Percentiles rank a stretch among this genome's conserved stretches.
phyloP scores from a whole-genome alignment of 2,113 vertebrate genomes.

The Istiophorus platypterus region DNA sequence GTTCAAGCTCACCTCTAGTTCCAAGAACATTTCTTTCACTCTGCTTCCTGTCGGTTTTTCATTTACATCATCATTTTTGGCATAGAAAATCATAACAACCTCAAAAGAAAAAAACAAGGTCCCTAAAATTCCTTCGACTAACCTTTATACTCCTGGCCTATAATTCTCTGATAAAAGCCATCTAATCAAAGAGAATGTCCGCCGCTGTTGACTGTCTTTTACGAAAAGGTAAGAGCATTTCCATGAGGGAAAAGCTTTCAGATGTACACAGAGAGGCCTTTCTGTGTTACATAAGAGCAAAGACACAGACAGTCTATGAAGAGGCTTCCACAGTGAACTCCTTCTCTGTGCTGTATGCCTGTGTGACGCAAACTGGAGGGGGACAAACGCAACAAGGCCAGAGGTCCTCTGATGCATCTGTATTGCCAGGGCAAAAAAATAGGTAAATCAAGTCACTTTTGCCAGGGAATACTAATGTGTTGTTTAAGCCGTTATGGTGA shows the following conservation, averaged over 20 bases:
- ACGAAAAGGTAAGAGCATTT: conserved; percentile 17
- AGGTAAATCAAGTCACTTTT: neutral
- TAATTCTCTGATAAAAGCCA: neutral
- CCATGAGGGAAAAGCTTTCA: conserved; percentile 16
- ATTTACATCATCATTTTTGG: neutral
- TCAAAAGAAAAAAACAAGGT: neutral
- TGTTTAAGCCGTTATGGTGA: neutral
- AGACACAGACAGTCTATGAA: conserved; percentile 11
- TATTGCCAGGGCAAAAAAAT: too few species aligned
- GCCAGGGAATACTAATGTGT: neutral
- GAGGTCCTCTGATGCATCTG: neutral
- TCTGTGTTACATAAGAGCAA: conserved; percentile 32
- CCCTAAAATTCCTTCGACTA: neutral
- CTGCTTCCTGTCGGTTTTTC: neutral
- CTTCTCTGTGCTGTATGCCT: neutral
- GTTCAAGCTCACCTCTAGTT: neutral
- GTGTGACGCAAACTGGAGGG: conserved; percentile 29
- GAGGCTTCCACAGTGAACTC: conserved; percentile 5
- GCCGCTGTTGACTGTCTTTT: neutral
- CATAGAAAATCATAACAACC: neutral
- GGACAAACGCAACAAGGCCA: conserved; percentile 21
- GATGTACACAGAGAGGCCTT: conserved; percentile 1
- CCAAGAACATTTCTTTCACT: neutral
- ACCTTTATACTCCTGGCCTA: conserved; percentile 1
- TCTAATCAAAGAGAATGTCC: conserved; percentile 1